Evolutionary conservation across 2,888 invertebrate genomes (phyloP).

Genomic region (Erebia aethiops): DNA sequence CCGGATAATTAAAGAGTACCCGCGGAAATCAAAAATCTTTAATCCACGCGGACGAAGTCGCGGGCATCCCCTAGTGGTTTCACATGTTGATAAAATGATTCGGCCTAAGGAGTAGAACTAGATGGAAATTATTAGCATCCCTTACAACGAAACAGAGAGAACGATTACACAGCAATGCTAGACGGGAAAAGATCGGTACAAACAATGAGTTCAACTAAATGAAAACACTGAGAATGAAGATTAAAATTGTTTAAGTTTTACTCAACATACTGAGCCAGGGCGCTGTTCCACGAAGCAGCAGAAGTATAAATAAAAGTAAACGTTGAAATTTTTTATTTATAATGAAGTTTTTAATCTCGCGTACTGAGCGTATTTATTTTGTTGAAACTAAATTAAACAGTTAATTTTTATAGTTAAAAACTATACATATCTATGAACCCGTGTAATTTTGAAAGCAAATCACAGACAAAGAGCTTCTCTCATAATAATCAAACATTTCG

Average conservation of each 20-base stretch:
- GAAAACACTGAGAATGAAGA: constrained; percentile 23
- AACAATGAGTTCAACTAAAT: constrained; percentile 14
- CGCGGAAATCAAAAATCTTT: too few relatives aligned
- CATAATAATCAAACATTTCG: too few relatives aligned
- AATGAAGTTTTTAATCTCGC: not conserved
- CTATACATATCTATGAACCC: too few relatives aligned
- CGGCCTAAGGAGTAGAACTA: not conserved
- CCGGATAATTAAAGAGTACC: too few relatives aligned
- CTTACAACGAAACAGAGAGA: constrained; percentile 1
- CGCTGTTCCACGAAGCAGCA: constrained; percentile 40
- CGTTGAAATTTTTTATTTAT: constrained; percentile 7
- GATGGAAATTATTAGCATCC: constrained; percentile 31
- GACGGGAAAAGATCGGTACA: constrained; percentile 11
- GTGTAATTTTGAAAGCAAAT: too few relatives aligned
- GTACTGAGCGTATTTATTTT: not conserved
- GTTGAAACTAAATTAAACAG: not conserved
- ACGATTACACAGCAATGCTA: constrained; percentile 16
- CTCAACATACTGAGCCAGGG: constrained; percentile 40
- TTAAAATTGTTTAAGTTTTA: constrained; percentile 27
- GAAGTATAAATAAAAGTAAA: constrained; percentile 32
- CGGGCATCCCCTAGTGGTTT: too few relatives aligned
- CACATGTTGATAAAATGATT: not conserved
- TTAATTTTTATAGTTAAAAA: not conserved
- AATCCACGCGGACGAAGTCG: too few relatives aligned
- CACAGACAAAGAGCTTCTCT: too few relatives aligned